Conservation (phyloP, 1,140 invertebrate genomes). For the Andricus grossulariae region DNA sequence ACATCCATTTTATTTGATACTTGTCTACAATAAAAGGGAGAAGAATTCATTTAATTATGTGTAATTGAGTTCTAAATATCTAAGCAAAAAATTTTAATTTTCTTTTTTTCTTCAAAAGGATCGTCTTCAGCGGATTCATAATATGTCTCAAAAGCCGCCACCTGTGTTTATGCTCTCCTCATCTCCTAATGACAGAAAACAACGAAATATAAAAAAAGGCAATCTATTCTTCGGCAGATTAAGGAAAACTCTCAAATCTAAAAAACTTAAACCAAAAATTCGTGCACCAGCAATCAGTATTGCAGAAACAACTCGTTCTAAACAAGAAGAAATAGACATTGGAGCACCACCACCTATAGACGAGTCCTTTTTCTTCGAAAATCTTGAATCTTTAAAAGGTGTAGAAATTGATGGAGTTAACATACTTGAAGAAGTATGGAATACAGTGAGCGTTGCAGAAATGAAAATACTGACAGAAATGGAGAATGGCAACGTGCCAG, state of each 20-base stretch:
- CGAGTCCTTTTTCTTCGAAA: slow-evolving; percentile 70
- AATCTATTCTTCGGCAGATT: neutral
- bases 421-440: slow-evolving; percentile 69
- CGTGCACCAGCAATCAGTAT: neutral
- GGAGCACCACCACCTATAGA: slow-evolving; percentile 67
- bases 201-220: neutral
- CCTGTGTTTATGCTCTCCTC: neutral
- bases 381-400: slow-evolving; percentile 62
- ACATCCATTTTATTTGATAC: no score
- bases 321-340: slow-evolving; percentile 66
- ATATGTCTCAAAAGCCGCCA: neutral
- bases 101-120: neutral
- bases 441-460: slow-evolving; percentile 63
- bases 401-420: slow-evolving; percentile 71
- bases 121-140: neutral
- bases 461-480: slow-evolving; percentile 70
- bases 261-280: neutral
- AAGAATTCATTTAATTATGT: no score
- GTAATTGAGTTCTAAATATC: no score
- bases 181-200: neutral
- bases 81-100: neutral
- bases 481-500: slow-evolving; percentile 63
- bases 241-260: neutral
- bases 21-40: no score
- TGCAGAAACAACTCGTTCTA: neutral